Conservation (phyloP, 2,113 vertebrate species). For the Pyrgilauda ruficollis region DNA sequence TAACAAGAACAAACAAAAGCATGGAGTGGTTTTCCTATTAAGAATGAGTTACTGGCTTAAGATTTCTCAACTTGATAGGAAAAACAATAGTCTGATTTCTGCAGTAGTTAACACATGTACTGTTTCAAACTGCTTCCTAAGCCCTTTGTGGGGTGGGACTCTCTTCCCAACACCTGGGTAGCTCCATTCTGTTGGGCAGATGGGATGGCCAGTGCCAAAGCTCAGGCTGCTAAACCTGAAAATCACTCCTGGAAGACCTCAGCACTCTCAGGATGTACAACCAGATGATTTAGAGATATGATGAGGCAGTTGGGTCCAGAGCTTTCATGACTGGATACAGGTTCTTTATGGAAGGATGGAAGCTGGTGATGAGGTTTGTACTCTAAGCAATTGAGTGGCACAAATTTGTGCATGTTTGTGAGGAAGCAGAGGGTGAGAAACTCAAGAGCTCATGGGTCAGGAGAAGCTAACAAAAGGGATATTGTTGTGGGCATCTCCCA, state of each 20-base stretch:
- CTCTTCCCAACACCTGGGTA: not conserved
- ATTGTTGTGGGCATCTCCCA: not conserved
- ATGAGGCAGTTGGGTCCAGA: not conserved
- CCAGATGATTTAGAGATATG: not conserved
- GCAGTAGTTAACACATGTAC: not conserved
- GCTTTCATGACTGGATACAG: not conserved
- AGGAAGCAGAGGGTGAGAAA: not conserved
- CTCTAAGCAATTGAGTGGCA: not conserved
- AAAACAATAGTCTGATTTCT: not conserved
- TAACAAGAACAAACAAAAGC: not conserved
- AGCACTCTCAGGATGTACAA: not conserved
- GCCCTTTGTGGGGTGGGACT: not conserved
- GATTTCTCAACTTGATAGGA: not conserved
- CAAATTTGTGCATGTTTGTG: fast-evolving
- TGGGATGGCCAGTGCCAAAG: not conserved
- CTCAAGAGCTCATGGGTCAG: not conserved
- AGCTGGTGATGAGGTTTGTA: not conserved
- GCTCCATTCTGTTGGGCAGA: not conserved
- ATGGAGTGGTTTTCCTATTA: not conserved
- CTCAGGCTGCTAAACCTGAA: not conserved
- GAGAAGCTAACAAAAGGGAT: not conserved
- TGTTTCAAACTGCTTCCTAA: not conserved
- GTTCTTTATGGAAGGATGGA: not conserved
- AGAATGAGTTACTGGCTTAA: not conserved
- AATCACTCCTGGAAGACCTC: not conserved